Conservation (phyloP, 53 echinoderm and acorn worm species). For the Astropecten irregularis region DNA sequence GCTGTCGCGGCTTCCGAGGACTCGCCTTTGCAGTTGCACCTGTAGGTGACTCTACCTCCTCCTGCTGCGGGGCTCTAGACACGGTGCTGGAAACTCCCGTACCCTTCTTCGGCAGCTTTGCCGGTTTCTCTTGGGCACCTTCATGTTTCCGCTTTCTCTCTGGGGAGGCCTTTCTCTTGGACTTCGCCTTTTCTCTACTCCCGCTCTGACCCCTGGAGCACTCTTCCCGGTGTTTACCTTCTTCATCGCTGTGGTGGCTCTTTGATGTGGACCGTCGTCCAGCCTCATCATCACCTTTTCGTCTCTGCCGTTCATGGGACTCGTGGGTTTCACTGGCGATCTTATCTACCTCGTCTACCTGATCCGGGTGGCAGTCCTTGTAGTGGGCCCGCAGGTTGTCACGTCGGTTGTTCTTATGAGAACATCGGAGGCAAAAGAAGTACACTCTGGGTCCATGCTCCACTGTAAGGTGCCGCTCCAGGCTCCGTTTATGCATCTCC, state of each 20-base stretch:
- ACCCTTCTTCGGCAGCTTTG: too few species aligned
- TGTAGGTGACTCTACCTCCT: neutral
- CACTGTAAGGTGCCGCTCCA: neutral
- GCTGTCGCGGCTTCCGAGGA: too few species aligned
- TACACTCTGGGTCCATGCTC: conserved; percentile 2
- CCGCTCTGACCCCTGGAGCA: too few species aligned
- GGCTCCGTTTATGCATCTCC: neutral
- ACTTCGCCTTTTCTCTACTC: too few species aligned
- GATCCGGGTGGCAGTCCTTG: neutral
- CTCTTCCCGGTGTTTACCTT: too few species aligned
- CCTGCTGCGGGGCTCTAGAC: neutral
- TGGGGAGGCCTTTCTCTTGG: too few species aligned
- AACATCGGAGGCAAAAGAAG: neutral
- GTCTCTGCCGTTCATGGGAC: neutral
- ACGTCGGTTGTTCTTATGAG: neutral
- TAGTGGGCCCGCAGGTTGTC: conserved; percentile 11
- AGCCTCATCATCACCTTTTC: too few species aligned
- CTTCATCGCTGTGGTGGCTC: too few species aligned
- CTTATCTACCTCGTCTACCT: neutral
- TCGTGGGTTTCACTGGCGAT: neutral
- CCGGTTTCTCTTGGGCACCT: too few species aligned
- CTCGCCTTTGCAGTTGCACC: neutral
- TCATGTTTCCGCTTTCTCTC: too few species aligned
- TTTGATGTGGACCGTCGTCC: too few species aligned
- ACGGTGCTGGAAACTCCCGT: neutral